phyloP scores from a whole-genome alignment of 2,113 vertebrate genomes.

The Daboia siamensis region DNA sequence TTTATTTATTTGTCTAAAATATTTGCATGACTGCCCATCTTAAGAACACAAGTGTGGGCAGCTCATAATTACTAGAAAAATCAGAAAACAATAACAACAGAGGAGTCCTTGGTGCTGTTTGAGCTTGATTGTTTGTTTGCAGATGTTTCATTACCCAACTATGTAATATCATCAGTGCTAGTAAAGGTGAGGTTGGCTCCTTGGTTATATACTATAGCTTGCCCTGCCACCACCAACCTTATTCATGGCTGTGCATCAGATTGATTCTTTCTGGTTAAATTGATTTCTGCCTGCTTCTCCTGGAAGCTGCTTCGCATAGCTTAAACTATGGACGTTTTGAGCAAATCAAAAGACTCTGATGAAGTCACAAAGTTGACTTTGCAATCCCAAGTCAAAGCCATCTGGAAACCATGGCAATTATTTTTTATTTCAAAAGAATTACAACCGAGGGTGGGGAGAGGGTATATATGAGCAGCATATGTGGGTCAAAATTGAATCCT shows the following conservation, averaged over 20 bases:
- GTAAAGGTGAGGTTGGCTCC: not conserved
- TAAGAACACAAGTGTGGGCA: not conserved
- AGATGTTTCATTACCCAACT: not conserved
- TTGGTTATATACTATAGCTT: not conserved
- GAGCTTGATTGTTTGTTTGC: not conserved
- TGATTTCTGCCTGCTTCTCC: not conserved
- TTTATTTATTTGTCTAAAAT: not conserved
- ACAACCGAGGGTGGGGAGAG: not conserved
- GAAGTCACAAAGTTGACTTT: not conserved
- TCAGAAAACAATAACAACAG: not conserved
- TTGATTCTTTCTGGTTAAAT: not conserved
- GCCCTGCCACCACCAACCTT: not conserved
- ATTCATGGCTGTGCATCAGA: not conserved
- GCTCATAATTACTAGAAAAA: not conserved
- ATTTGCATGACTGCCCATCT: not conserved
- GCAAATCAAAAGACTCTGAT: too few species aligned
- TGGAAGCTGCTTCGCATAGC: not conserved
- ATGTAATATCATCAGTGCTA: not conserved
- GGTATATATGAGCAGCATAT: not conserved
- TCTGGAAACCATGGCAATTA: not conserved
- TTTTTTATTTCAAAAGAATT: not conserved
- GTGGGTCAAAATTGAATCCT: constrained; percentile 30
- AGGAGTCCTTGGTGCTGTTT: not conserved
- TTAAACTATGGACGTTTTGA: not conserved
- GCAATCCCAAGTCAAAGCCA: not conserved